phyloP scores from a whole-genome alignment of 2,113 vertebrate species.

The Choloepus hoffmanni region DNA sequence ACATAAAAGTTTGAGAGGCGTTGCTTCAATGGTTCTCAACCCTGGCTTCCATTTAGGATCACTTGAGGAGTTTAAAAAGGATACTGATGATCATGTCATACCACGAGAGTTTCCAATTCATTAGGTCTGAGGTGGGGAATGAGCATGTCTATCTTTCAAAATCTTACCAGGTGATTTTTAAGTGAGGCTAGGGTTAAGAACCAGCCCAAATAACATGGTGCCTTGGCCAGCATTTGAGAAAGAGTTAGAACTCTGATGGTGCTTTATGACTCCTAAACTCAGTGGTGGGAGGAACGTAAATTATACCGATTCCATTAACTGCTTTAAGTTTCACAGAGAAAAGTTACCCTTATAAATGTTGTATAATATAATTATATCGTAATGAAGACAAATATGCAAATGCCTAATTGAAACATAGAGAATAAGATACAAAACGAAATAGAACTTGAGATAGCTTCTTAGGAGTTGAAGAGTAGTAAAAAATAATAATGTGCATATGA shows the following conservation, averaged over 20 bases:
- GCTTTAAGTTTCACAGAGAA: conserved; percentile 41
- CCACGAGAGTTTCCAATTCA: not conserved
- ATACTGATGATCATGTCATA: not conserved
- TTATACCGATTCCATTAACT: conserved; percentile 9
- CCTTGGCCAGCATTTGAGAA: not conserved
- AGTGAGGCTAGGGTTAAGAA: not conserved
- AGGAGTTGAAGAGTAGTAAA: conserved; percentile 61
- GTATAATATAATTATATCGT: conserved; percentile 43
- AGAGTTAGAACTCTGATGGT: not conserved
- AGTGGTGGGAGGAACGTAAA: conserved; percentile 14
- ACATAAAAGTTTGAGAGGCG: not conserved
- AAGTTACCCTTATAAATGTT: conserved; percentile 58
- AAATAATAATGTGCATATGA: not conserved
- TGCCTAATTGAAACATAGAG: conserved; percentile 16
- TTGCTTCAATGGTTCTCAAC: not conserved
- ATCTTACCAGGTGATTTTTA: not conserved
- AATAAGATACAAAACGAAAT: conserved; percentile 45
- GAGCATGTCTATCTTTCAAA: not conserved
- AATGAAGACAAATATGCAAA: conserved; percentile 58
- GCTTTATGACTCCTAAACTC: not conserved
- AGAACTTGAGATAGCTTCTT: not conserved
- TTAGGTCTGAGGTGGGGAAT: not conserved
- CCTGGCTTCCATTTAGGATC: not conserved
- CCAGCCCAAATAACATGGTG: not conserved
- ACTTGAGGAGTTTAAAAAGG: not conserved